Evolutionary conservation across 2,888 invertebrate genomes (phyloP).

Genomic region (Deroplatys truncata): DNA sequence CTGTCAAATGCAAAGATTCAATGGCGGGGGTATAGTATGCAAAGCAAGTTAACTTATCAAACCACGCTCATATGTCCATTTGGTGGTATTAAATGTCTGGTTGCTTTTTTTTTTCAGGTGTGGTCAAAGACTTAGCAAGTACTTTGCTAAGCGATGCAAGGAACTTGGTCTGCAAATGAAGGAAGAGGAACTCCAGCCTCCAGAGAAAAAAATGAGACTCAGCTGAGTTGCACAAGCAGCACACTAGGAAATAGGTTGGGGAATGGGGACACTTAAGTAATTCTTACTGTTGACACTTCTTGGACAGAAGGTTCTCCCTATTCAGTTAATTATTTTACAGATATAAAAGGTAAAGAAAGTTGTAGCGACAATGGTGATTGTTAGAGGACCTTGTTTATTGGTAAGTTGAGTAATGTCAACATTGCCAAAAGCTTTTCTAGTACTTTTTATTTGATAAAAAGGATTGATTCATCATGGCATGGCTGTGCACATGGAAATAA

Average conservation of each 20-base stretch:
- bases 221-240: neutral
- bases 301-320: neutral
- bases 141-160: constrained; percentile 65
- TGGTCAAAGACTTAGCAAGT: constrained; percentile 66
- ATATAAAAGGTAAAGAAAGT: neutral
- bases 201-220: constrained; percentile 20
- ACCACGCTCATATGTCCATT: no score
- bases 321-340: neutral
- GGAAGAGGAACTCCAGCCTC: constrained; percentile 37
- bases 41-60: no score
- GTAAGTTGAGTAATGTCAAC: neutral
- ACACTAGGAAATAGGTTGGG: neutral
- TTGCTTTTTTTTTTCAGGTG: constrained; percentile 56
- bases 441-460: neutral
- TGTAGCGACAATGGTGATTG: neutral
- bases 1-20: no score
- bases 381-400: neutral
- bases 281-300: neutral
- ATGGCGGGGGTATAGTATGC: no score
- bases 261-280: neutral
- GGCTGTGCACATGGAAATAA: neutral
- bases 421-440: neutral
- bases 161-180: constrained; percentile 57
- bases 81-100: neutral
- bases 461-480: neutral